Conservation (phyloP, 2,113 vertebrate species). For the Phycodurus eques region DNA sequence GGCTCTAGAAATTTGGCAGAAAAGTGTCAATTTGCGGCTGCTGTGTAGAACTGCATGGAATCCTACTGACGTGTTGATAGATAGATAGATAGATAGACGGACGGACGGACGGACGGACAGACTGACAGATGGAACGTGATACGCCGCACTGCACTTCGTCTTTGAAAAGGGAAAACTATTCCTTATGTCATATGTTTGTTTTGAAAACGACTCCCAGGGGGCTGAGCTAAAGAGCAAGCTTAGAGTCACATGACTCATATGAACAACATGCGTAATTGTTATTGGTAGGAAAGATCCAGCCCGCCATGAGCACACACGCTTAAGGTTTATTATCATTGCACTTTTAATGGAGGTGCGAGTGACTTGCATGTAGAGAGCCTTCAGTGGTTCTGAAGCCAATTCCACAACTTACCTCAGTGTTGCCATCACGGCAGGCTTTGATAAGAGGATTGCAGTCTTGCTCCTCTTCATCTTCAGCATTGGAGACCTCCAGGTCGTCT, state of each 20-base stretch:
- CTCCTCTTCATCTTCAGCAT: conserved; percentile 33
- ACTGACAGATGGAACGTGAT: neutral
- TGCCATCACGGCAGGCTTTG: conserved; percentile 44
- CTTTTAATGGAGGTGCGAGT: neutral
- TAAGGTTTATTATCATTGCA: neutral
- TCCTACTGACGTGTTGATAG: neutral
- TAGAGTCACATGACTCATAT: neutral
- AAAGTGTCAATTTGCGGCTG: neutral
- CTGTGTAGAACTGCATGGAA: neutral
- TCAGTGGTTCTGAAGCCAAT: neutral
- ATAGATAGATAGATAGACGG: neutral
- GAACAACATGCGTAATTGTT: conserved; percentile 9
- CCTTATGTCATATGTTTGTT: conserved; percentile 34
- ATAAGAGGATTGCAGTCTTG: conserved; percentile 46
- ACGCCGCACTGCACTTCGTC: no score
- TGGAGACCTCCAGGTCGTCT: conserved; percentile 26
- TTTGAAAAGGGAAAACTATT: neutral
- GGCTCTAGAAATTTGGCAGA: no score
- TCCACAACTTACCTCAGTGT: conserved; percentile 34
- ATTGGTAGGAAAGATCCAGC: conserved; percentile 18
- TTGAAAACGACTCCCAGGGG: conserved; percentile 16
- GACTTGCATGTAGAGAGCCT: no score
- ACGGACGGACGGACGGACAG: no score
- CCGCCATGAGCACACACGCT: neutral
- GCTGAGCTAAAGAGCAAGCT: neutral